Evolutionary conservation across 2,113 vertebrate genomes (phyloP), one percentile per base, ranked within the genome.

Genomic region (Spea bombifrons): DNA sequence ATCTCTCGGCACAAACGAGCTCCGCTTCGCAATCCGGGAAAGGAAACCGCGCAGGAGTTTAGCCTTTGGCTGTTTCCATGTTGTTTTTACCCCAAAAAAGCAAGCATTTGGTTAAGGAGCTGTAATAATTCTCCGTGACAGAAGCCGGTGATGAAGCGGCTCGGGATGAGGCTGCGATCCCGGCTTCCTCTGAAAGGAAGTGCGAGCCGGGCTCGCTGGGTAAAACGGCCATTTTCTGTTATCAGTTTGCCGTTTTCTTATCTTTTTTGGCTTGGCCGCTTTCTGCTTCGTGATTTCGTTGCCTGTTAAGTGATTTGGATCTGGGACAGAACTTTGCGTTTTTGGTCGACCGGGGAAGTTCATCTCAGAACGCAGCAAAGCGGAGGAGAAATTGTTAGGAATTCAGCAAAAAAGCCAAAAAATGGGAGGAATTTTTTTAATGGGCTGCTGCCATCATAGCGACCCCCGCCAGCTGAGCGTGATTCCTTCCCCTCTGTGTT

Each of bases 81-180:
- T 64, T 30, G 10, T 52, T 52, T 59, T 59, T 13, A 10, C 9
- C 8, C 55, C 55, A 13, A 13, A 13, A n/a, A 30, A 13, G 15
- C 55, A 13, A 9, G 55, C 66, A 8, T 8, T 70, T 50, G 47
- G 47, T 47, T 8, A 13, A 52, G 53, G 17, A 53, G 48, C 73
- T 66, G 49, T 75, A 75, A 75, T 66, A 66, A 75, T 53, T 66
- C 63, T 75, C 50, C 52, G 66, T 66, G 48, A 66, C 73, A 66
- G 17, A 53, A 61, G 47, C 47, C 44, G 55, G 61, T 73, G 50
- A n/a, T 44, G 9, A 45, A 73, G 44, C 46, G 43, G 48, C 64
- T 15, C 48, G 73, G 48, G 66, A 66, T 53, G 49, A 66, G 43
- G 44, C 63, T 44, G 45, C 61, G 45, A 48, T 64, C n/a, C 5